Evolutionary conservation across 2,888 invertebrate genomes (phyloP), one percentile per base, ranked within the genome.

Genomic region (Ommatoiulus sabulosus): DNA sequence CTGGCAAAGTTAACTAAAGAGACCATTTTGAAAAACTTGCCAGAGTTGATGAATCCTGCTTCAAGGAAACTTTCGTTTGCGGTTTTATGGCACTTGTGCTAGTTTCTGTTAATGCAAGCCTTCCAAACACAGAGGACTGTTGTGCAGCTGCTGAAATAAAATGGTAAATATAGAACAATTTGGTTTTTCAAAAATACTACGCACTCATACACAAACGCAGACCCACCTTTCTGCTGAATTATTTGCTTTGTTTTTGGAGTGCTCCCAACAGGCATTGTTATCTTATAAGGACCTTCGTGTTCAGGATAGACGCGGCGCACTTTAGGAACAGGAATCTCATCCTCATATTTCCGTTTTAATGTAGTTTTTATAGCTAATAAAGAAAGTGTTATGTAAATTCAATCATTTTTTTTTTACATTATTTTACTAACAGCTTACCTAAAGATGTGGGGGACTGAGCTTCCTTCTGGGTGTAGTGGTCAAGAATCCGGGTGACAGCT

Each of bases 201-300:
- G 8, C 4, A n/a, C 24, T 8, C 20, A 24, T 72, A 6, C 20
- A 20, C 72, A 72, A 72, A 24, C 10, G 24, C 24, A 3, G 8
- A 12, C 24, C 7, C 24, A 72, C 72, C 72, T 72, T 72, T 86
- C 86, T 93, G 92, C 57, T 93, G 92, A 20, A 93, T 89, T 89
- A 94, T 93, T 90, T 93, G 92, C 89, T 92, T 92, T 90, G 93
- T 93, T 90, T 92, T 92, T 2, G 92, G 91, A 0, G 93, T 93
- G 8, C 92, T 92, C 20, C 93, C 93, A 89, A 92, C 92, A 1
- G 94, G 94, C 93, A 94, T 92, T 88, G 92, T 93, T 1, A 94
- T 92, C 86, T 93, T 93, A 24, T 72, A 88, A 10, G 8, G 44
- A 15, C 44, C 57, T 24, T 88, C 72, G 1, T 88, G 44, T 20